Base-by-base conservation (phyloP, 2,113 vertebrate species). In the Polyodon spathula region DNA sequence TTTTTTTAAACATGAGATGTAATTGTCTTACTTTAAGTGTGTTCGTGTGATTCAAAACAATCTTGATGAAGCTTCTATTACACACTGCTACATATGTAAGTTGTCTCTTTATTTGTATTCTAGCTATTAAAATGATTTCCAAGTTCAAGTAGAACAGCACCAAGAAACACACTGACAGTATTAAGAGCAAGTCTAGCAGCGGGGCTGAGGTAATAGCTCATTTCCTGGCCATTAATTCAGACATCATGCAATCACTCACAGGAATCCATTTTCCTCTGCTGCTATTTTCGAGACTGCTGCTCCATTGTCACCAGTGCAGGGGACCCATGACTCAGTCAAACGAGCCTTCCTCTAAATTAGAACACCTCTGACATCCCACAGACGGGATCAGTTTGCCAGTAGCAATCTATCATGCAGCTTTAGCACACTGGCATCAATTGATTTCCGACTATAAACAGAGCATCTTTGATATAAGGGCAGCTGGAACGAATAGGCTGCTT, bases 361-460 rank as follows among this genome's bases (percentile, higher is more conserved):
- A 82, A 80, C 79, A 84, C 78, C 73, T 66, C 67, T 68, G 74
- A 86, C 82, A 83, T 71, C 56, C 69, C 71, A 65, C 55, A 40
- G 84, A 81, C 72, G 60, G 75, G 84, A 81, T 80, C 75, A 61
- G 76, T 80, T 86, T 82, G 77, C 81, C 80, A 81, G 43, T 62
- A 69, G 81, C 78, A 75, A 83, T 84, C 76, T 77, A 86, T 91
- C 89, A 89, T 80, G 58, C 1, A 2, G 80, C 44, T 56, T 11
- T 59, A 42, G 16, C 79, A 73, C 73, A 66, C 77, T 74, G 72
- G 82, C 84, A 89, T 82, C 86, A 68, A 77, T 71, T 75, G 80
- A 84, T 79, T 82, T 79, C 78, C 84, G 79, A 81, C 83, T 81
- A 65, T 75, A 86, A 85, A 86, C 85, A 88, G 80, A 80, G 71